Conservation (phyloP, 2,797 vertebrate genomes). For the Intellagama lesueurii region DNA sequence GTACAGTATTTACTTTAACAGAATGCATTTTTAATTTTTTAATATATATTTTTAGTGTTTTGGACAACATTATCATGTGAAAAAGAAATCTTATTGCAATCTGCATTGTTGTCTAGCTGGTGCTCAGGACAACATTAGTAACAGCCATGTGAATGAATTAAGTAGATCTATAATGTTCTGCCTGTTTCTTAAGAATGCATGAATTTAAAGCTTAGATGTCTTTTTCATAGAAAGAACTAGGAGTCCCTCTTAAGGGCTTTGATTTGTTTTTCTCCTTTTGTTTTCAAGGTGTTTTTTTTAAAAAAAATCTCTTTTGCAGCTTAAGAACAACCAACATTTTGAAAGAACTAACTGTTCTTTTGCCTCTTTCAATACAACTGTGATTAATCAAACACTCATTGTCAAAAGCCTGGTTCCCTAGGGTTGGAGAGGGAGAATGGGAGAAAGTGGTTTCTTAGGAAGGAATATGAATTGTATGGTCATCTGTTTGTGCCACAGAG, state of each 20-base stretch:
- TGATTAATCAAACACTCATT: constrained; percentile 33
- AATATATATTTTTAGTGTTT: constrained; percentile 48
- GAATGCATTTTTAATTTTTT: constrained; percentile 47
- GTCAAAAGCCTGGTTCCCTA: constrained; percentile 20
- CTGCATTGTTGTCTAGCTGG: constrained; percentile 57
- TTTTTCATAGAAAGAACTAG: constrained; percentile 26
- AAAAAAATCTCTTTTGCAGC: background rate
- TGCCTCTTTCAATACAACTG: background rate
- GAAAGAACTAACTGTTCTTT: background rate
- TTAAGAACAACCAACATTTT: constrained; percentile 23
- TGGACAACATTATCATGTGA: constrained; percentile 18
- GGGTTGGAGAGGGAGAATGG: background rate
- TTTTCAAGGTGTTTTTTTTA: background rate
- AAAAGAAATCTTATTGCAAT: constrained; percentile 53
- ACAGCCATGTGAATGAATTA: constrained; percentile 32
- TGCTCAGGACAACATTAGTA: constrained; percentile 15
- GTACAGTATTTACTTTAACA: constrained; percentile 22
- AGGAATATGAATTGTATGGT: background rate
- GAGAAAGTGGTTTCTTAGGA: background rate
- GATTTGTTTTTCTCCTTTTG: constrained; percentile 30
- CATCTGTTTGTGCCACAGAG: constrained; percentile 3
- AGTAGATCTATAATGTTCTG: constrained; percentile 50
- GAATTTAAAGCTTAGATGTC: constrained; percentile 31
- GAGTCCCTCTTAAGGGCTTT: constrained; percentile 37
- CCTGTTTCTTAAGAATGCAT: constrained; percentile 55